Base-by-base conservation (phyloP, 2,888 invertebrate genomes). In the Drosophila meridiana region DNA sequence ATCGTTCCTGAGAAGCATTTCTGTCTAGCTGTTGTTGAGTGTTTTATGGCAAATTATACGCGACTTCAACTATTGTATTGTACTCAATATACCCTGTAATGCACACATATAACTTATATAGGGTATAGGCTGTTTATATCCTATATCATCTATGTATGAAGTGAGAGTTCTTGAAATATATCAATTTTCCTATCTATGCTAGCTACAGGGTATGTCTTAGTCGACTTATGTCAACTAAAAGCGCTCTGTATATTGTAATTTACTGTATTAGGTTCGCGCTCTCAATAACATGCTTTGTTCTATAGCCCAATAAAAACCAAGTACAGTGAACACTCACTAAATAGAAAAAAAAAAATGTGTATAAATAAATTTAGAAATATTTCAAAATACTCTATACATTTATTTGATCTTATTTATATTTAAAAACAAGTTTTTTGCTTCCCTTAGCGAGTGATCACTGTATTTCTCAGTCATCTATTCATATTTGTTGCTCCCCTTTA, bases 1-100 rank as follows among this genome's bases (percentile, higher is more conserved):
- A 56, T 56, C 56, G 38, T 28, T 59, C 26, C 20, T 42, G 38
- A 59, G 42, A 42, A 42, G 1, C 58, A 14, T 36, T 47, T 58
- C 36, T 28, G 30, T 7, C 59, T 30, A 20, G 36, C 34, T 34
- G 32, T 32, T 34, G 32, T 57, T 43, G 43, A n/a, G 26, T 26
- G 26, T n/a, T 36, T 45, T 36, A 34, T 36, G 28, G 47, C 34
- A 52, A 34, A 52, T 34, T 52, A 34, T 20, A 52, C 11, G 5
- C 7, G 6, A 52, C 9, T 34, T 6, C 0, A 52, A 20, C 11
- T 1, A 6, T 5, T 20, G 50, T 52, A 34, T 11, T 5, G 50
- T 20, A 34, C 1, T 5, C 5, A 20, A 20, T 3, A 52, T 52
- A 52, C 50, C 50, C 50, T 34, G 20, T 52, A 34, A 36, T 36